Percentiles rank a stretch among this genome's conserved stretches.
Evolutionary conservation across 1,140 invertebrate species (phyloP).

Genomic region (Phymastichus coffea): DNA sequence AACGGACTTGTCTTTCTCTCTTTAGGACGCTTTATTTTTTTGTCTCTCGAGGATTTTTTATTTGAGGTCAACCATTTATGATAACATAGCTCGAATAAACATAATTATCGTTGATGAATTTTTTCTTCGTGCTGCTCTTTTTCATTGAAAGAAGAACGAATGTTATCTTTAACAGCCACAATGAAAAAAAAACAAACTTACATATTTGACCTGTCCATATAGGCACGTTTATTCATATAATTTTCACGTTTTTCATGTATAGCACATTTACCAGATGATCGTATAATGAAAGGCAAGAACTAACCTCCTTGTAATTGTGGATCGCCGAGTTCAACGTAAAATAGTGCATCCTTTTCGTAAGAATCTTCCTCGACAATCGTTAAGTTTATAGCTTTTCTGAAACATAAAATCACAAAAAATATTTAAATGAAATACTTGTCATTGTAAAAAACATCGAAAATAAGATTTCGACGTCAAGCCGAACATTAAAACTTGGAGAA

Average conservation of each 20-base stretch:
- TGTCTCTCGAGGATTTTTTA: neutral
- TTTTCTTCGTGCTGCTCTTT: neutral
- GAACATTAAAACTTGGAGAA: no score
- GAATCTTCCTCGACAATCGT: constrained; percentile 95
- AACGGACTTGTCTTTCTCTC: neutral
- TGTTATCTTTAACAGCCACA: neutral
- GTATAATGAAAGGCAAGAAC: no score
- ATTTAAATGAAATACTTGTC: no score
- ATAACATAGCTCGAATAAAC: neutral
- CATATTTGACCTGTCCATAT: neutral
- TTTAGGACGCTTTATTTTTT: neutral
- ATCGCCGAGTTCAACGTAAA: constrained; percentile 88
- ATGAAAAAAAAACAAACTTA: neutral
- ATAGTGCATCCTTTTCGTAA: constrained; percentile 95
- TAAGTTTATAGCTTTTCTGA: constrained; percentile 82
- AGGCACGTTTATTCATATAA: no score
- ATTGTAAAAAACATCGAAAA: no score
- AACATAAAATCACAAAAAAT: constrained; percentile 54
- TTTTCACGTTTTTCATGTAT: no score
- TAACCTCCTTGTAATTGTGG: constrained; percentile 84
- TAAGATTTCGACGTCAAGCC: no score
- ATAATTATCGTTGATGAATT: neutral
- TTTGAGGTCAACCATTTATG: no score
- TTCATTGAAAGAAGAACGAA: neutral
- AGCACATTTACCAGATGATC: no score